Evolutionary conservation across 2,797 vertebrate genomes (phyloP).

Genomic region (Falco novaeseelandiae): DNA sequence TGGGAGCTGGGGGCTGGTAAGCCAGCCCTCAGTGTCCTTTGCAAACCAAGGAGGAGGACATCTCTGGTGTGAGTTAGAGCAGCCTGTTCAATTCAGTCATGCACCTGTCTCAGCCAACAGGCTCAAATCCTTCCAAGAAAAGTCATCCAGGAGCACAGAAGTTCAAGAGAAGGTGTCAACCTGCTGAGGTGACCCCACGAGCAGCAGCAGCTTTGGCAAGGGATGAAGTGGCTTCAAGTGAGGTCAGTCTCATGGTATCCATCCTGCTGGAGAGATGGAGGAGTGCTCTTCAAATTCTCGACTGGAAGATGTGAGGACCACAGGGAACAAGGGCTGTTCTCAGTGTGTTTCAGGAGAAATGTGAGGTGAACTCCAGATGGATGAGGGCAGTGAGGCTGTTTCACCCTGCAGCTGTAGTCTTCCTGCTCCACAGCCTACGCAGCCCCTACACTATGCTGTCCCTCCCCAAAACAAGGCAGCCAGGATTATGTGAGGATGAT

Average conservation of each 20-base stretch:
- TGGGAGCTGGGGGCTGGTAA: not conserved
- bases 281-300: not conserved
- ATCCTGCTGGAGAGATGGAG: not conserved
- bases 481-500: not conserved
- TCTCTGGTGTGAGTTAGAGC: not conserved
- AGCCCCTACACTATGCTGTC: not conserved
- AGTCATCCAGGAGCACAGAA: not conserved
- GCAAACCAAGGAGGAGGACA: not conserved
- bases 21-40: not conserved
- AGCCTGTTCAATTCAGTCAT: not conserved
- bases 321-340: not conserved
- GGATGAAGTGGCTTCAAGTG: not conserved
- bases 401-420: not conserved
- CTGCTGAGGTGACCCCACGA: not conserved
- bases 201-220: not conserved
- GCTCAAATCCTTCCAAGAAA: not conserved
- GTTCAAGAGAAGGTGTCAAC: not conserved
- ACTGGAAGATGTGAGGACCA: not conserved
- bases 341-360: not conserved
- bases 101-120: not conserved
- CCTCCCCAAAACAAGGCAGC: not conserved
- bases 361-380: not conserved
- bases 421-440: rapidly evolving
- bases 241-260: not conserved
- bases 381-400: not conserved